A percentile compares a stretch with the other conserved stretches of the same genome.
Evolutionary conservation across 2,113 vertebrate genomes (phyloP).

Genomic region (Pycnonotus jocosus): DNA sequence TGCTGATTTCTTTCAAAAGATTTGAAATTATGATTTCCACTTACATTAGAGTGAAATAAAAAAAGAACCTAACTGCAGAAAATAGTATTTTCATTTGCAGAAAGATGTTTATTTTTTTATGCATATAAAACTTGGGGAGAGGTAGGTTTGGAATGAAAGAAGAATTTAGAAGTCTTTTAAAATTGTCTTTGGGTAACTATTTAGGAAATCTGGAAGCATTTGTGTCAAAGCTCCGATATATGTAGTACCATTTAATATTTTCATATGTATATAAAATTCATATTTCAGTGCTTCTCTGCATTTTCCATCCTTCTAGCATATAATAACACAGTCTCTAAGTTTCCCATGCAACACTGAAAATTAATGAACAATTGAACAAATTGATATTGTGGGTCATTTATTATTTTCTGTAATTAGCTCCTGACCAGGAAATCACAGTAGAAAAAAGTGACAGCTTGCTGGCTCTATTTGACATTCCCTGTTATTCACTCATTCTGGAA

Average conservation of each 20-base stretch:
- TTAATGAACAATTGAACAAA: background rate
- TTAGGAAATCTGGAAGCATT: background rate
- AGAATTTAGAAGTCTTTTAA: background rate
- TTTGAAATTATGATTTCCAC: background rate
- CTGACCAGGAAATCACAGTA: background rate
- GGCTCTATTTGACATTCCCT: background rate
- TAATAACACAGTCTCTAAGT: background rate
- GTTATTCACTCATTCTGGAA: background rate
- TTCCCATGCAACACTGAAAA: background rate
- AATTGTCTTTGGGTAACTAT: background rate
- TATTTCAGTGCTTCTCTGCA: background rate
- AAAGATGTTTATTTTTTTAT: background rate
- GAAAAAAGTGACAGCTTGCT: background rate
- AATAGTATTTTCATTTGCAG: background rate
- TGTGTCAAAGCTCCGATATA: background rate
- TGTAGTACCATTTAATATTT: background rate
- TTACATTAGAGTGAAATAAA: background rate
- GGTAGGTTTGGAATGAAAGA: background rate
- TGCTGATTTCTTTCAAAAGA: background rate
- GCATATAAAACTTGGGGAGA: background rate
- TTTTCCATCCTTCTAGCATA: background rate
- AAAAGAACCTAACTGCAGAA: background rate
- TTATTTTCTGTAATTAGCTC: background rate
- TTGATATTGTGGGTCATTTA: background rate
- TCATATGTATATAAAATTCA: background rate